A percentile compares a stretch with the other conserved stretches of the same genome.
These are phyloP conservation scores for Penaeus vannamei DNA, from an alignment of 1,140 invertebrate species.

Conservation along the genomic window DNA sequence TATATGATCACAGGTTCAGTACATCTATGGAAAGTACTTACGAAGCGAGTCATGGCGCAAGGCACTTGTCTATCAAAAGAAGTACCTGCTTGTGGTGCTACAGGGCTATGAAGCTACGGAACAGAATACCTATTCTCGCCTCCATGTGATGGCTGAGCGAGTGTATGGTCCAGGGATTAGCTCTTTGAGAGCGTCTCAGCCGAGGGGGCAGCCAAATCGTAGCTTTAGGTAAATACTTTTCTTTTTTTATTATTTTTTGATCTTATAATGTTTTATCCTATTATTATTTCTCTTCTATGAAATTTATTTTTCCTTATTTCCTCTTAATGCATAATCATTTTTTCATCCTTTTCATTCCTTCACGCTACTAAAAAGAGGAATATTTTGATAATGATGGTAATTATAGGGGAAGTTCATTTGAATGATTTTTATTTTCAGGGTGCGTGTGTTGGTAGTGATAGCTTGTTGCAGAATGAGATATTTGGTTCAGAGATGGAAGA, in stretches of 20 bases:
- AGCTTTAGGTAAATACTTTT: conserved; percentile 33
- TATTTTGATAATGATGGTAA: not conserved
- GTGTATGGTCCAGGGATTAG: not conserved
- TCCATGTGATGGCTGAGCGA: conserved; percentile 20
- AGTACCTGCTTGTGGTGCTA: conserved; percentile 40
- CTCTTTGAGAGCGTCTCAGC: no score
- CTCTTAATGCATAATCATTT: no score
- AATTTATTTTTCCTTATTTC: no score
- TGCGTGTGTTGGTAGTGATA: conserved; percentile 37
- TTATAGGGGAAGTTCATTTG: not conserved
- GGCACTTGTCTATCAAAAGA: conserved; percentile 44
- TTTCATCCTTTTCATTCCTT: no score
- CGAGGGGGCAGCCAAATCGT: not conserved
- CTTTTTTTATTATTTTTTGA: not conserved
- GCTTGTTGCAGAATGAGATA: conserved; percentile 36
- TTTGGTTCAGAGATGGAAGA: conserved; percentile 9
- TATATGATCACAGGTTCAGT: conserved; percentile 11
- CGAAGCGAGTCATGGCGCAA: conserved; percentile 34
- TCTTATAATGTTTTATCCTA: no score
- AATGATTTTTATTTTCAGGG: conserved; percentile 11
- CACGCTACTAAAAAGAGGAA: not conserved
- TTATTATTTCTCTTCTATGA: no score
- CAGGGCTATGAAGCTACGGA: conserved; percentile 38
- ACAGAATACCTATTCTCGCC: conserved; percentile 23
- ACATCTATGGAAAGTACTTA: conserved; percentile 45